Conservation (phyloP, 1,140 invertebrate genomes). For the Aphaenogaster rudis region DNA sequence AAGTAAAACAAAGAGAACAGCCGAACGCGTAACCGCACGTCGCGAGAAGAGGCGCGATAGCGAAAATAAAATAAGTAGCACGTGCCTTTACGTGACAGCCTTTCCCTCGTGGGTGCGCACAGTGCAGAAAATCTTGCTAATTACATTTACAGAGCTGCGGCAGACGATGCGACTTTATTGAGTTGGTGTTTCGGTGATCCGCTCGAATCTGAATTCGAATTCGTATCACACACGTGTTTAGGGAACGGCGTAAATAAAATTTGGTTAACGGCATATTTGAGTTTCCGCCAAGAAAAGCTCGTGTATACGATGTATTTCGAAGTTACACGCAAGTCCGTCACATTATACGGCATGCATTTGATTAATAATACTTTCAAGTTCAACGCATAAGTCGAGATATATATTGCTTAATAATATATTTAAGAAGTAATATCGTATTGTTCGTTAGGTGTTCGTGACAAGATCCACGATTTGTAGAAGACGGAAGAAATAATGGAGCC, state of each 20-base stretch:
- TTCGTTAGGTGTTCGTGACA: not conserved
- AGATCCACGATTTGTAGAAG: not conserved
- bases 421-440: not conserved
- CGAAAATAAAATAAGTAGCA: constrained; percentile 16
- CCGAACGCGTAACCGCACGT: not conserved
- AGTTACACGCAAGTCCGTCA: not conserved
- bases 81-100: not conserved
- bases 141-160: not conserved
- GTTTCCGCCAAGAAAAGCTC: constrained; percentile 33
- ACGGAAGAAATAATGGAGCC: no score
- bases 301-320: not conserved
- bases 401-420: not conserved
- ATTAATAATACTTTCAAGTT: constrained; percentile 53
- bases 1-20: not conserved
- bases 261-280: constrained; percentile 32
- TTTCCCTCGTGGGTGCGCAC: not conserved
- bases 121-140: not conserved
- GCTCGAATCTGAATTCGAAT: not conserved
- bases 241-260: constrained; percentile 19
- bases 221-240: not conserved
- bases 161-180: constrained; percentile 5
- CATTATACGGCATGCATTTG: constrained; percentile 17
- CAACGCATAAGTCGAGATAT: constrained; percentile 5
- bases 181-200: not conserved
- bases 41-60: not conserved